Base-by-base conservation (phyloP, 2,113 vertebrate species). In the Suricata suricatta region DNA sequence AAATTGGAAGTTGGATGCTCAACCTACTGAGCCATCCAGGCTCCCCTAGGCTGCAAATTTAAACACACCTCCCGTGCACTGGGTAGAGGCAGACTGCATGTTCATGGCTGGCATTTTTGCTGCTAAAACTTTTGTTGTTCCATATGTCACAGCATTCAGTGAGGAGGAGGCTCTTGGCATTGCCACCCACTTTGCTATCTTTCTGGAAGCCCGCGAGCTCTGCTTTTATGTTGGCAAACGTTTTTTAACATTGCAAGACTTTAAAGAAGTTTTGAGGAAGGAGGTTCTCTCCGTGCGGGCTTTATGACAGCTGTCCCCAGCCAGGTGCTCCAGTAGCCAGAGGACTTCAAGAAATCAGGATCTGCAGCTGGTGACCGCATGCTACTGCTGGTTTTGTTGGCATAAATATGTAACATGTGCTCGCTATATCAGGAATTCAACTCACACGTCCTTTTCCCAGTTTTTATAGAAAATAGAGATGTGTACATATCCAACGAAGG, bases 381-480 rank as follows among this genome's bases (percentile, higher is more conserved):
- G 82, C 38, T 79, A 63, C n/a, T 86, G 68, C 47, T 74, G 52
- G 50, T 86, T 93, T 81, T 86, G 19, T 50, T 91, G 90, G 57
- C 69, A 27, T 38, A 38, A 76, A 50, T 29, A 66, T 38, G 47
- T 69, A 79, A 25, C 54, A 72, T 38, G 77, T 69, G 14, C 66
- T 93, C 79, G 54, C 33, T n/a, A 7, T 76, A 33, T 83, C 76
- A 93, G 23, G 52, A 60, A 87, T 77, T 83, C 27, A 44, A 54
- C n/a, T 50, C 12, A 4, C 38, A 60, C 80, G 31, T 19, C 21
- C 17, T 35, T 10, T 33, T 76, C 63, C 68, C 16, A 8, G 3
- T 95, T 90, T 97, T 50, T 54, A 15, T 44, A 81, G 71, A 77
- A 96, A 90, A 92, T 29, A 95, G 69, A 82, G 66, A 57, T 64